Conservation (phyloP, 2,888 invertebrate species). For the Podabrus alpinus region DNA sequence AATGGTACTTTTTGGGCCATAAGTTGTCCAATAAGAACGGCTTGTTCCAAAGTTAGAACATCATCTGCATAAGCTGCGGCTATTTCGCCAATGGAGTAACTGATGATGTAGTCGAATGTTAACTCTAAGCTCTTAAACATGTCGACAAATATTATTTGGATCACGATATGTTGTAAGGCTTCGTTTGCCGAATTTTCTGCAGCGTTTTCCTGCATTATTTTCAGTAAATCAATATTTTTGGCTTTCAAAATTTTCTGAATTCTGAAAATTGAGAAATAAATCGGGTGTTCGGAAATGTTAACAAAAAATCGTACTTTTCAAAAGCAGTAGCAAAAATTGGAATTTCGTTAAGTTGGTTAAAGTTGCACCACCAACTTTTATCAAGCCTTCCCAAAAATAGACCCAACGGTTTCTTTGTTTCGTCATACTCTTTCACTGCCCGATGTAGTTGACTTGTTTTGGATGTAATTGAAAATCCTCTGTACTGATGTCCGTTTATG, state of each 20-base stretch:
- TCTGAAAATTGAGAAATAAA: background rate
- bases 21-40: background rate
- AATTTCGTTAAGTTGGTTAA: background rate
- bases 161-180: background rate
- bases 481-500: background rate
- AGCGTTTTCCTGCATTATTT: background rate
- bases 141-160: background rate
- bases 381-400: background rate
- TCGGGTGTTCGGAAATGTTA: background rate
- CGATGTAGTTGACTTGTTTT: background rate
- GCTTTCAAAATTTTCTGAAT: background rate
- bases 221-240: background rate
- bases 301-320: background rate
- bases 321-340: background rate
- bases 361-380: background rate
- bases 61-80: constrained; percentile 11
- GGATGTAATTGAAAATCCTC: background rate
- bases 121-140: background rate
- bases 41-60: constrained; percentile 8
- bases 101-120: background rate
- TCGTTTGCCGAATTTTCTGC: background rate
- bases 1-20: background rate
- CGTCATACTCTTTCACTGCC: background rate
- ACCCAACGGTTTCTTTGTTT: background rate
- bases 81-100: background rate